Base-by-base conservation (phyloP, 2,888 invertebrate species). In the Thecophora atra region DNA sequence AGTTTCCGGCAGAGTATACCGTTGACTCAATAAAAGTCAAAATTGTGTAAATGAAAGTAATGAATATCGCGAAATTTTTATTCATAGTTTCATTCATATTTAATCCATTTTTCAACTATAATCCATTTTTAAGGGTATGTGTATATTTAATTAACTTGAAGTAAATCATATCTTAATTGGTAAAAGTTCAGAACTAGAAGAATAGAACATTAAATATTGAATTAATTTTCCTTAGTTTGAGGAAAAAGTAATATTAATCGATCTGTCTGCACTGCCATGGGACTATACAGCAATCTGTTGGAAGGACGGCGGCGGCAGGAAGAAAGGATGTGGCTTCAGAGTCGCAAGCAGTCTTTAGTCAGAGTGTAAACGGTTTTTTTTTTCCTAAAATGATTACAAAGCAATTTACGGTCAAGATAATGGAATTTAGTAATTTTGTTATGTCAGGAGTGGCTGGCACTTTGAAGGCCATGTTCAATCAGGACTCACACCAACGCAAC, bases 311-410 rank as follows among this genome's bases (percentile, higher is more conserved):
- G 19, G 13, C n/a, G 54, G 28, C 6, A 58, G 58, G 26, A 58
- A 17, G 58, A 24, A 15, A 24, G 58, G 26, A 58, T 26, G 28
- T 1, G 21, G 56, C 21, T 37, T 11, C 11, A 37, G 6, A 13
- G 56, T 1, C 24, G 28, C 19, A 26, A 28, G 3, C 13, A 58
- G 5, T 15, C 15, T 24, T 26, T 15, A 4, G 47, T 47, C 47
- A 47, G 13, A 4, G n/a, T 15, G n/a, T 47, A 47, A 15, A 47
- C 47, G 37, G 1, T 37, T 47, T 11, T 76, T 75, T 78, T 76
- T 76, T 77, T 74, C 76, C 77, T 78, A 78, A 78, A 77, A 78
- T 77, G 78, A 80, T 79, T 79, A 79, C 77, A 76, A 78, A 78
- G 78, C 79, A 79, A 78, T 80, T 78, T 80, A 77, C 72, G 73